Evolutionary conservation across 2,797 vertebrate genomes (phyloP).

Genomic region (Pangasius mekongensis): DNA sequence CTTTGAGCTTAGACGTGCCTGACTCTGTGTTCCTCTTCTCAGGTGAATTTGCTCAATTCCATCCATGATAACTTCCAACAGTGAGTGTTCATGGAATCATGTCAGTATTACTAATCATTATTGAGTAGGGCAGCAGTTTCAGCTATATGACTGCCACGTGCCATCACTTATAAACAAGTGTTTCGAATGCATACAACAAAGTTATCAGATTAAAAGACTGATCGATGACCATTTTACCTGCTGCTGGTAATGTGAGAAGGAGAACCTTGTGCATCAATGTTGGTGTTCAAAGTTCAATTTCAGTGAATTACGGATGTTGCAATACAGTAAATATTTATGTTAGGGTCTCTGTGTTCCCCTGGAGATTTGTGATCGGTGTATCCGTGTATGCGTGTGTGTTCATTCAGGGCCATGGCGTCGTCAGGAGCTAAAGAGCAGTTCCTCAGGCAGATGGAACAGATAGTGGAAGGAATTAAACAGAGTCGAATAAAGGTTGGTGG

Average conservation of each 20-base stretch:
- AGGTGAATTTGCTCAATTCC: constrained; percentile 96
- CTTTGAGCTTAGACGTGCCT: background rate
- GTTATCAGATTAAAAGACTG: background rate
- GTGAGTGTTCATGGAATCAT: constrained; percentile 77
- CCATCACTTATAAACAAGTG: background rate
- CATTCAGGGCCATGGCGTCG: constrained; percentile 92
- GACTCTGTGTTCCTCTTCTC: constrained; percentile 29
- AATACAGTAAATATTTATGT: background rate
- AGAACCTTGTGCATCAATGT: background rate
- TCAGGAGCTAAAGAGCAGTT: constrained; percentile 92
- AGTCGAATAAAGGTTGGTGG: constrained; percentile 89
- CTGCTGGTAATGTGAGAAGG: background rate
- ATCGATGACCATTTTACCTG: background rate
- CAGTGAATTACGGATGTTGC: background rate
- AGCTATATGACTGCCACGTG: background rate
- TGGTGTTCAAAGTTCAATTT: background rate
- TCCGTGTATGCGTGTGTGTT: background rate
- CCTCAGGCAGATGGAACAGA: constrained; percentile 97
- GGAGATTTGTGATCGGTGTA: background rate
- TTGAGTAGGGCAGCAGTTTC: background rate
- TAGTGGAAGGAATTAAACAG: constrained; percentile 98
- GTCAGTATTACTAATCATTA: background rate
- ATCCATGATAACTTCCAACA: constrained; percentile 98
- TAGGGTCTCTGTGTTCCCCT: background rate
- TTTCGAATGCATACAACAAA: background rate